phyloP scores from a whole-genome alignment of 2,797 vertebrate species.

The Todus mexicanus region DNA sequence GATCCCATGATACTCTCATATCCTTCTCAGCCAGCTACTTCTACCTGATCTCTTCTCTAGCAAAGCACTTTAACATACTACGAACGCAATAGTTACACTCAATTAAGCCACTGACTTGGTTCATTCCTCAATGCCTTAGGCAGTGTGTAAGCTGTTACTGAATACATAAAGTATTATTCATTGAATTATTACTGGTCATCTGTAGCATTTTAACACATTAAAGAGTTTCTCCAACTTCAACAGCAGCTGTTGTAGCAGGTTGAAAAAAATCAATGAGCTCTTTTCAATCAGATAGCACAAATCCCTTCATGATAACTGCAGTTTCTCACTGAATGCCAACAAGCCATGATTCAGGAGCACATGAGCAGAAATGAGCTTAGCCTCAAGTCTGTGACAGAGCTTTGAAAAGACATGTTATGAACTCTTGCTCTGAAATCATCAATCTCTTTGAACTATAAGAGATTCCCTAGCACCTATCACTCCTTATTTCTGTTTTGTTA shows the following conservation, averaged over 20 bases:
- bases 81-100: neutral
- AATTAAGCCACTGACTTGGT: neutral
- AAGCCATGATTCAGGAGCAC: neutral
- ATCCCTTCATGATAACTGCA: neutral
- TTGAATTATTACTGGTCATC: neutral
- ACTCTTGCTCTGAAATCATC: neutral
- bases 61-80: neutral
- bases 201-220: neutral
- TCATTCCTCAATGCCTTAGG: neutral
- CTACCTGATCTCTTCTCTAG: neutral
- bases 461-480: neutral
- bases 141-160: neutral
- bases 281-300: constrained; percentile 9
- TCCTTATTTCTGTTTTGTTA: neutral
- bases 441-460: neutral
- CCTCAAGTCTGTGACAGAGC: neutral
- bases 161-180: neutral
- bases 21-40: neutral
- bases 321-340: neutral
- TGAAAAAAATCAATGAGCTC: neutral
- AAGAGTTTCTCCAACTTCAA: neutral
- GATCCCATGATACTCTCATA: neutral
- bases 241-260: neutral
- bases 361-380: neutral
- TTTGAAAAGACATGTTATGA: neutral